These are phyloP conservation scores for Ooceraea biroi DNA, from an alignment of 1,140 invertebrate genomes.

Conservation along the genomic window DNA sequence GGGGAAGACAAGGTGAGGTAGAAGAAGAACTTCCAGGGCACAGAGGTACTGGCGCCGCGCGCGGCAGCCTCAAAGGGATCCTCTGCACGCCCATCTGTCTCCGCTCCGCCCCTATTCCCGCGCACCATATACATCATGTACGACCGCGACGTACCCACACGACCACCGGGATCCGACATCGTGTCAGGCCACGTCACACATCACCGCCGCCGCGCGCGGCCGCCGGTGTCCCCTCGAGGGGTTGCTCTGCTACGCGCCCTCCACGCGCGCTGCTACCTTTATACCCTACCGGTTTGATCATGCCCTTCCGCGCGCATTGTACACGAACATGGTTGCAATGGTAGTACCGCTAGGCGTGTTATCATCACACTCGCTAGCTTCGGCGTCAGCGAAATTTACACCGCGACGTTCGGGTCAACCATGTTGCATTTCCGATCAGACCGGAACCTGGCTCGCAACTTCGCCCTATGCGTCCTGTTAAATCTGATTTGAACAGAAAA, in stretches of 20 bases:
- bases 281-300: slow-evolving; percentile 49
- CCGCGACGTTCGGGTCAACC: not conserved
- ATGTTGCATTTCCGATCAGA: not conserved
- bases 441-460: not conserved
- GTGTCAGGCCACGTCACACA: slow-evolving; percentile 74
- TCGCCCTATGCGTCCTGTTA: not conserved
- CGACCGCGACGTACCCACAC: slow-evolving; percentile 78
- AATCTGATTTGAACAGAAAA: not conserved
- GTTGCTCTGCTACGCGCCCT: slow-evolving; percentile 39
- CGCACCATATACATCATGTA: slow-evolving; percentile 85
- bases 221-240: slow-evolving; percentile 51
- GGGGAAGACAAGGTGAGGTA: slow-evolving; percentile 64
- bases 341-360: slow-evolving; percentile 41
- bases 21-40: slow-evolving; percentile 74
- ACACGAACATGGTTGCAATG: slow-evolving; percentile 29
- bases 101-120: slow-evolving; percentile 85
- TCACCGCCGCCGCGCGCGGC: slow-evolving; percentile 52
- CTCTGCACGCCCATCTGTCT: slow-evolving; percentile 86
- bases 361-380: slow-evolving; percentile 43
- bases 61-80: slow-evolving; percentile 86
- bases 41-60: slow-evolving; percentile 84
- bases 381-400: not conserved
- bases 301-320: slow-evolving; percentile 57
- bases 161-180: slow-evolving; percentile 76
- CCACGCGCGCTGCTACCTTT: slow-evolving; percentile 43